Evolutionary conservation across 2,113 vertebrate genomes (phyloP).

Genomic region (Nibea albiflora): DNA sequence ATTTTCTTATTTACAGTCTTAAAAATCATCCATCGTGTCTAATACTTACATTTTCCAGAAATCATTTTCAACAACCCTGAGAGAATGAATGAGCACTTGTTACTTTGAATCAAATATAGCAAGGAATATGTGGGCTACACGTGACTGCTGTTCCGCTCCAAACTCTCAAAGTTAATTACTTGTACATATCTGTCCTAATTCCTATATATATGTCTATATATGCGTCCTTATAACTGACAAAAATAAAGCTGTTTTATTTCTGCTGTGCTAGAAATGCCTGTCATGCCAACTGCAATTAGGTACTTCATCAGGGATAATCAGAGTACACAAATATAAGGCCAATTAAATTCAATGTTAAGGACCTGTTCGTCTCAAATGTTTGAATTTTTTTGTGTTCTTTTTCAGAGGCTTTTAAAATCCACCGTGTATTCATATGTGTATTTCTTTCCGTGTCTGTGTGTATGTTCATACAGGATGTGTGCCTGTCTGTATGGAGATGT

Average conservation of each 20-base stretch:
- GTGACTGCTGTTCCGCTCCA: neutral
- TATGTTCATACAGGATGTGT: constrained; percentile 5
- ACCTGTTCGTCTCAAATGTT: neutral
- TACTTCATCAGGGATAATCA: neutral
- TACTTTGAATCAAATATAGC: constrained; percentile 13
- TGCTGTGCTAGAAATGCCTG: neutral
- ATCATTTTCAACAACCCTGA: constrained; percentile 1
- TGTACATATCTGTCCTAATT: neutral
- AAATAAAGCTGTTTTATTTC: neutral
- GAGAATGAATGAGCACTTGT: constrained; percentile 3
- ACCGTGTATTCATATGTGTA: neutral
- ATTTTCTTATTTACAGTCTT: neutral
- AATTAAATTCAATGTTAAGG: neutral
- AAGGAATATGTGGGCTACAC: neutral
- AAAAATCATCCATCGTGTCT: neutral
- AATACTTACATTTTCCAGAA: constrained; percentile 6
- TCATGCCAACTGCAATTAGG: neutral
- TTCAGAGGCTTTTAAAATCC: neutral
- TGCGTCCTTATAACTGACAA: neutral
- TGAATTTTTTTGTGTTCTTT: neutral
- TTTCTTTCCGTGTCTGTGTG: neutral
- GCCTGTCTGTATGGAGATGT: constrained; percentile 8
- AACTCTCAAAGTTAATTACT: neutral
- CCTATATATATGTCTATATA: too few species aligned
- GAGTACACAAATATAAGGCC: neutral